Evolutionary conservation across 2,888 invertebrate genomes (phyloP), one percentile per base, ranked within the genome.

Genomic region (Heteromurus nitidus): DNA sequence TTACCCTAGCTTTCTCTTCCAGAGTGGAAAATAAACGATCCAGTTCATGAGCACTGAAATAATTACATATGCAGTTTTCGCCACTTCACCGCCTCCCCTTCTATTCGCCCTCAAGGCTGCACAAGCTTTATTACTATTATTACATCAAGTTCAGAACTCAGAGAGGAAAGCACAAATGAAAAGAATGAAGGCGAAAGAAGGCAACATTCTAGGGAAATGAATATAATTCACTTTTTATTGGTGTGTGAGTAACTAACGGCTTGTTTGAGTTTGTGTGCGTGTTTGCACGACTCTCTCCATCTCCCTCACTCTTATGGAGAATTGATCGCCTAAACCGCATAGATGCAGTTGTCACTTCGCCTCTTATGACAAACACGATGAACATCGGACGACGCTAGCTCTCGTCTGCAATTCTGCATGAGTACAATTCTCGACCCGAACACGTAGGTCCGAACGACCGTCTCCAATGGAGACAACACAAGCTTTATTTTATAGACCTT

Each of bases 141-240:
- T 53, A 22, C 53, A 31, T n/a, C 30, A 62, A 31, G 31, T n/a
- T 26, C 24, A 26, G 36, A 36, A 28, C 9, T 24, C 26, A 18
- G 18, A 58, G 11, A 26, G 58, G 58, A 58, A n/a, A n/a, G 50
- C 9, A 13, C 11, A 47, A 47, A 47, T 16, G n/a, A 16, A 11
- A 47, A n/a, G n/a, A 47, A 47, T 20, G 20, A 26, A 55, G 11
- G 13, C 24, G 26, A 55, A 24, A 11, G 26, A 55, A 22, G 13
- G 26, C 47, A 47, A n/a, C 13, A 11, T 47, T 22, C 53, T 53
- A 7, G 60, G n/a, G 26, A 31, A 16, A 47, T 5, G 47, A 47
- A 47, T 55, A 30, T 60, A 60, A 60, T 60, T 60, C 60, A 60
- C 60, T 28, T 60, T 60, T 60, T 60, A 60, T 30, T 60, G 60